These are phyloP conservation scores for Sphinx pinastri DNA, from an alignment of 2,888 invertebrate species.

Conservation along the genomic window DNA sequence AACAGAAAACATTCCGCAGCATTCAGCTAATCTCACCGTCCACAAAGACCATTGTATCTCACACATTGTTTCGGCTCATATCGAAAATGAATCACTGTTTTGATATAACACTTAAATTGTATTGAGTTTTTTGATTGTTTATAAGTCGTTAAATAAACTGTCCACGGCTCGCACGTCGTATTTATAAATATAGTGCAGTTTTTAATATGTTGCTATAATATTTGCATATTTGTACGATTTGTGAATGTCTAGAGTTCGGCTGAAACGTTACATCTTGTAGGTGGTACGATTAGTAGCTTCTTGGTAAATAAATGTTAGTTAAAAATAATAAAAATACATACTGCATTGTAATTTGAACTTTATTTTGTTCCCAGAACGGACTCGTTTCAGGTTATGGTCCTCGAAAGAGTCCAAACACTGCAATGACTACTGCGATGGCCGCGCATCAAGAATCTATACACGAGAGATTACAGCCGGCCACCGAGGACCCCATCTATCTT, in stretches of 20 bases:
- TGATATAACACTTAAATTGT: conserved; percentile 77
- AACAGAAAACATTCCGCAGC: conserved; percentile 80
- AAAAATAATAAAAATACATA: neutral
- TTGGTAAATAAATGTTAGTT: neutral
- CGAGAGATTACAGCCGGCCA: conserved; percentile 76
- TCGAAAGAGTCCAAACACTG: conserved; percentile 71
- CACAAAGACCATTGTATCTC: conserved; percentile 81
- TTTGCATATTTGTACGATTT: conserved; percentile 20
- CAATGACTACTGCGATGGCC: conserved; percentile 85
- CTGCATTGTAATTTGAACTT: conserved; percentile 2
- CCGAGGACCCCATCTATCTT: conserved; percentile 74
- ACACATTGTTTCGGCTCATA: conserved; percentile 80
- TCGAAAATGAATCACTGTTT: conserved; percentile 81
- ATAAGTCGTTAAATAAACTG: conserved; percentile 44
- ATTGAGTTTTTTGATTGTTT: conserved; percentile 79
- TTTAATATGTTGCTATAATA: conserved; percentile 14
- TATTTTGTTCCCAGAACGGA: conserved; percentile 61
- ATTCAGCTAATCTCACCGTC: conserved; percentile 82
- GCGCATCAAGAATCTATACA: conserved; percentile 82
- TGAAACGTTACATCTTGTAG: neutral
- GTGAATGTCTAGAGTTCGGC: neutral
- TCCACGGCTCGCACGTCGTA: conserved; percentile 20
- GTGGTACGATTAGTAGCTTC: neutral
- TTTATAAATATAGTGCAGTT: conserved; percentile 23
- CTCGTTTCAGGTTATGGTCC: conserved; percentile 68